Percentiles rank a stretch among this genome's conserved stretches.
Conservation (phyloP, 2,113 vertebrate species). For the Eudorcas thomsonii region DNA sequence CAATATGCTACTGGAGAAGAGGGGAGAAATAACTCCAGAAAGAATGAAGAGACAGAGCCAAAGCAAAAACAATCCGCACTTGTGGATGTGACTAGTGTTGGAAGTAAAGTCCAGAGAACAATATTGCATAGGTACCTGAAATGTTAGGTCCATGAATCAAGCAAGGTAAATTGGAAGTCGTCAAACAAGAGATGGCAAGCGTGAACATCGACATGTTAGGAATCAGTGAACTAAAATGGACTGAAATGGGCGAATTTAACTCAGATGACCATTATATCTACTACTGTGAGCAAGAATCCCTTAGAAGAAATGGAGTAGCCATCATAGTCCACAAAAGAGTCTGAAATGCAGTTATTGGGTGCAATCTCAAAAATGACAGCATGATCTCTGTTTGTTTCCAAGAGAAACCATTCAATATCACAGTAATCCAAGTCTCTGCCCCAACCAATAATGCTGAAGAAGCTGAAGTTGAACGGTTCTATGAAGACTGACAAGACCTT, state of each 20-base stretch:
- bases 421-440: background rate
- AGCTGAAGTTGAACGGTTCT: background rate
- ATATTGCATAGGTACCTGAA: background rate
- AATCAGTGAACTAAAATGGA: background rate
- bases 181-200: background rate
- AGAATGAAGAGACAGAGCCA: background rate
- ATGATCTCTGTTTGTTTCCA: background rate
- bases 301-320: background rate
- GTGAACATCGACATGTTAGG: background rate
- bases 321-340: background rate
- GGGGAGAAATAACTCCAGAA: background rate
- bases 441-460: background rate
- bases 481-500: background rate
- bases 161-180: background rate
- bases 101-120: background rate
- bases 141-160: background rate
- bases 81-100: background rate
- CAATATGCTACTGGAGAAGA: background rate
- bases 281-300: background rate
- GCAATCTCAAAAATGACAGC: background rate
- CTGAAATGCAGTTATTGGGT: background rate
- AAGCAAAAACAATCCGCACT: background rate
- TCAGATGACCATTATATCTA: background rate
- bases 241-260: background rate
- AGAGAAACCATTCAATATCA: background rate